Evolutionary conservation across 2,113 vertebrate species (phyloP), one percentile per base, ranked within the genome.

Genomic region (Hydropotes inermis): DNA sequence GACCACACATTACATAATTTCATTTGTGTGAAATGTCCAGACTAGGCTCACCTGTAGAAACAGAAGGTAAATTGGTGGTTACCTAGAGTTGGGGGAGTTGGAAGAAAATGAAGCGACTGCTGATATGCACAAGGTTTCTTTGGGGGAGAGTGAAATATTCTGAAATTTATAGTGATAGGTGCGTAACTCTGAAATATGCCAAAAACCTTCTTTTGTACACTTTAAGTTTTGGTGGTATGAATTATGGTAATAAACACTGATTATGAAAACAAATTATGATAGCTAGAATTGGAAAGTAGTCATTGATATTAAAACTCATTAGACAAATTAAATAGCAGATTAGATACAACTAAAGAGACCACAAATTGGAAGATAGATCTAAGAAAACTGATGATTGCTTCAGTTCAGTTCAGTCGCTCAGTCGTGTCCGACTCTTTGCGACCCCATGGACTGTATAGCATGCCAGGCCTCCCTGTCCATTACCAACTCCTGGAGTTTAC

Each of bases 351-450:
- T 54, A 86, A 89, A 82, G 67, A 92, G 78, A 91, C 10, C 47
- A 39, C 89, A 50, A 58, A 47, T 52, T 96, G 64, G 21, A 92
- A 95, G 81, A 74, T 15, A 87, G 19, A 91, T 67, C 50, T 79
- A 78, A 85, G 87, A 95, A 96, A 91, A 64, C 28, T 64, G 81
- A 39, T 96, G 30, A 50, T 94, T 84, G n/a, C 13, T 25, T 95
- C 67, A 39, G 19, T 64, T 97, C 61, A 64, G 61, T 70, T 70
- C 67, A 70, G n/a, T 70, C 3, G 5, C 67, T 70, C 67, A 70
- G n/a, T 13, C 11, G 10, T 70, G 67, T 39, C 67, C 0, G 1
- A 70, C 19, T 70, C 19, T 23, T 13, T 70, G 67, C 2, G 19
- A 39, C 19, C 67, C n/a, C 19, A 39, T 23, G 67, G 10, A 70